A percentile compares a stretch with the other conserved stretches of the same genome.
Conservation (phyloP, 1,140 invertebrate species). For the Dreissena polymorpha region DNA sequence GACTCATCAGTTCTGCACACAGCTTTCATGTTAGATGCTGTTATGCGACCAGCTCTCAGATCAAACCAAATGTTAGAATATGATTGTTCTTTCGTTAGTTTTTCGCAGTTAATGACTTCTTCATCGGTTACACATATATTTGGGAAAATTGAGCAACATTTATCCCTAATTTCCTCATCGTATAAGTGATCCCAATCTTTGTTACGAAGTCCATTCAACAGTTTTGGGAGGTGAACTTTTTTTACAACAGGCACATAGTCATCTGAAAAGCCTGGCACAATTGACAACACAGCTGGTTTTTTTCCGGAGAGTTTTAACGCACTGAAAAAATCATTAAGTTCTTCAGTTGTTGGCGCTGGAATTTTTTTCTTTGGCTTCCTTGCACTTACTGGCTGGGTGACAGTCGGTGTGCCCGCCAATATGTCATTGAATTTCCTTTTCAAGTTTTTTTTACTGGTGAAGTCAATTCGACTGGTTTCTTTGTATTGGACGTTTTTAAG, state of each 20-base stretch:
- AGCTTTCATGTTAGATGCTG: too few species aligned
- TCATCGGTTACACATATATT: too few species aligned
- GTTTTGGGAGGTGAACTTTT: not conserved
- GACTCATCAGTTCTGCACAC: too few species aligned
- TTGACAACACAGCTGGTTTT: conserved; percentile 22
- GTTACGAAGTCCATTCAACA: not conserved
- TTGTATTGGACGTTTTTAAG: conserved; percentile 46
- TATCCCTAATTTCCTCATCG: too few species aligned
- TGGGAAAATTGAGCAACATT: too few species aligned
- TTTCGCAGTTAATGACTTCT: too few species aligned
- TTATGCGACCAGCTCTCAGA: too few species aligned
- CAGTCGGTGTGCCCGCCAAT: not conserved
- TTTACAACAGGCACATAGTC: not conserved
- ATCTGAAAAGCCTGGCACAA: conserved; percentile 2
- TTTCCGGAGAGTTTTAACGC: not conserved
- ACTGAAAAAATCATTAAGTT: not conserved
- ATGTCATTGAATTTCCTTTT: conserved; percentile 13
- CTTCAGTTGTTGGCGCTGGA: not conserved
- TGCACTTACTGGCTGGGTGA: too few species aligned
- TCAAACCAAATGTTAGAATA: too few species aligned
- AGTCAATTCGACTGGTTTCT: conserved; percentile 52
- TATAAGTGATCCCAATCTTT: too few species aligned
- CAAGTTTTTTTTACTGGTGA: conserved; percentile 20
- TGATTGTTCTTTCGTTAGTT: too few species aligned
- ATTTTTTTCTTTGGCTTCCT: not conserved